Evolutionary conservation across 2,113 vertebrate species (phyloP).

Genomic region (Nyctibius bracteatus): DNA sequence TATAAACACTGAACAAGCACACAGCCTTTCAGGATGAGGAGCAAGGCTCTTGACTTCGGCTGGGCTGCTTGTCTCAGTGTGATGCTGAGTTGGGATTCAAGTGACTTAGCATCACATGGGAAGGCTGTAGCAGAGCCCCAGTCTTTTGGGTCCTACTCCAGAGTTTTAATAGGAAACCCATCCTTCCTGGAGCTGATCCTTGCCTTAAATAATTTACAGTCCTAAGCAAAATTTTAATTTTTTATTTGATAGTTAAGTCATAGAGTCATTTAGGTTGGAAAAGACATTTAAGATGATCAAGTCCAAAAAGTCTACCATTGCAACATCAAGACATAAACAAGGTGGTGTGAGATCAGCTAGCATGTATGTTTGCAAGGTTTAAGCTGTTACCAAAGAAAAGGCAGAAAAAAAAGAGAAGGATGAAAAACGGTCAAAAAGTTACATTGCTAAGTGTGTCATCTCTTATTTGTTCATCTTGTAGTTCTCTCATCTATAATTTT

Average conservation of each 20-base stretch:
- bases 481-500: background rate
- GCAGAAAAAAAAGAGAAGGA: background rate
- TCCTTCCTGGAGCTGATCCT: background rate
- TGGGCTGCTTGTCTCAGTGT: rapidly evolving
- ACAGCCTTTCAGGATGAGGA: background rate
- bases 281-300: no score
- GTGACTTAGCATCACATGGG: rapidly evolving
- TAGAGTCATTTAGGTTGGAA: no score
- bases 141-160: background rate
- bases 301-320: background rate
- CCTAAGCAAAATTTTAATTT: background rate
- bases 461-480: background rate
- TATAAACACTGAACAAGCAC: background rate
- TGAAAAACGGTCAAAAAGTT: background rate
- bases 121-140: background rate
- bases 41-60: rapidly evolving
- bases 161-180: background rate
- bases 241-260: background rate
- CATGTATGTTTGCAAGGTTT: background rate
- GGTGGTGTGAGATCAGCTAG: background rate
- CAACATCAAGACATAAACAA: background rate
- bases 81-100: background rate
- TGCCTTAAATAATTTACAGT: background rate
- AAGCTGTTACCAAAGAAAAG: background rate
- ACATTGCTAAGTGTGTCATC: background rate